Conservation (phyloP, 2,113 vertebrate genomes). For the Sylvia atricapilla region DNA sequence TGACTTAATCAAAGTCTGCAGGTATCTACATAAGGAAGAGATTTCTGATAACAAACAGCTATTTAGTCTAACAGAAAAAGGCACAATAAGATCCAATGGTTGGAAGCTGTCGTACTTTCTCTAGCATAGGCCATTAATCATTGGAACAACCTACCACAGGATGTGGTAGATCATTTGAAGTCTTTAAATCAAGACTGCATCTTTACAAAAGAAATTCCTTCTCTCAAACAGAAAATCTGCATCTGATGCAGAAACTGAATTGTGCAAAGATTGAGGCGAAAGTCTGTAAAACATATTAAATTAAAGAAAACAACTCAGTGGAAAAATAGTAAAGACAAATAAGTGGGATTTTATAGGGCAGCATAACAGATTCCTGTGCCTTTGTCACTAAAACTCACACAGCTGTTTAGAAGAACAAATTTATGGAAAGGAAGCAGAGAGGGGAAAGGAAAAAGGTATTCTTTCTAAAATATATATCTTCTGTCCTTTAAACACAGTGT, state of each 20-base stretch:
- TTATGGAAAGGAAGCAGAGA: background rate
- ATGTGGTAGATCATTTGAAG: conserved; percentile 54
- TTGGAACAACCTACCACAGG: conserved; percentile 54
- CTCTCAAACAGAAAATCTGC: conserved; percentile 17
- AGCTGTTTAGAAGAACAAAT: background rate
- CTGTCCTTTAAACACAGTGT: background rate
- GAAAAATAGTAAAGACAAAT: background rate
- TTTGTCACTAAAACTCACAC: background rate
- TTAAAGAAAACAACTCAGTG: background rate
- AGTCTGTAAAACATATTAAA: background rate
- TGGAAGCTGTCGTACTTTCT: conserved; percentile 39
- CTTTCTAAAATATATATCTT: background rate
- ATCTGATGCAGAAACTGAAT: conserved; percentile 18
- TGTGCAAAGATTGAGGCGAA: background rate
- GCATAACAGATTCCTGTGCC: background rate
- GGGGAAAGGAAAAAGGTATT: background rate
- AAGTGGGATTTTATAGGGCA: background rate
- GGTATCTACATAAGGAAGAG: conserved; percentile 55
- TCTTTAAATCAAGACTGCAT: conserved; percentile 49
- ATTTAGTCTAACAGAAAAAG: conserved; percentile 43
- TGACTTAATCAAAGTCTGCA: conserved; percentile 36
- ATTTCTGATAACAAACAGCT: conserved; percentile 60
- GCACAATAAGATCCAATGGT: conserved; percentile 35
- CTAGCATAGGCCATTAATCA: conserved; percentile 52
- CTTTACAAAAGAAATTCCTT: conserved; percentile 36